Evolutionary conservation across 2,113 vertebrate species (phyloP).

Genomic region (Cephalophus harveyi): DNA sequence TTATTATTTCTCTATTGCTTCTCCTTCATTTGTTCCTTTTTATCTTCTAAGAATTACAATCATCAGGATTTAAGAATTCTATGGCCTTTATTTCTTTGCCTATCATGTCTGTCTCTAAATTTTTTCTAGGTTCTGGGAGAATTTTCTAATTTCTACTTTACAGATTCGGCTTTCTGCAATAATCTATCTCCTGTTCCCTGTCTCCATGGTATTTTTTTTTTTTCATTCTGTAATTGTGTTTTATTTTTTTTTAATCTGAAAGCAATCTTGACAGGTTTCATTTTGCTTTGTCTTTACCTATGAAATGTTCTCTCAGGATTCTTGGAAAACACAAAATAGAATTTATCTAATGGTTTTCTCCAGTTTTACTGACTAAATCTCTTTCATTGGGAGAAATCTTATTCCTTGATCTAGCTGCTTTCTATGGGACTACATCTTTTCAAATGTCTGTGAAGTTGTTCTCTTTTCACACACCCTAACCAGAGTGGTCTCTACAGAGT

Average conservation of each 20-base stretch:
- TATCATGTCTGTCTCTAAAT: background rate
- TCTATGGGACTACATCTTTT: background rate
- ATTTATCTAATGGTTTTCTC: background rate
- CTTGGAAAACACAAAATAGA: background rate
- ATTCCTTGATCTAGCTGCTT: background rate
- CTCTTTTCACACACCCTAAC: background rate
- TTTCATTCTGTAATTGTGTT: background rate
- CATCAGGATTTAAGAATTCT: background rate
- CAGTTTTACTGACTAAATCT: background rate
- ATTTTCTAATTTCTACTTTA: background rate
- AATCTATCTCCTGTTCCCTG: background rate
- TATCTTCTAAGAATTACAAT: background rate
- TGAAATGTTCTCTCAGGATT: background rate
- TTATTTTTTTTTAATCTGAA: background rate
- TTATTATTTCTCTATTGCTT: conserved; percentile 33
- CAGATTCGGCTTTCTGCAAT: background rate
- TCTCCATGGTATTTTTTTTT: background rate
- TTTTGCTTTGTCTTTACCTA: background rate
- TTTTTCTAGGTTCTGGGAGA: background rate
- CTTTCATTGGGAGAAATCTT: background rate
- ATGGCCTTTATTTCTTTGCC: background rate
- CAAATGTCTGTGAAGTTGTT: background rate
- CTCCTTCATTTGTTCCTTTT: conserved; percentile 47
- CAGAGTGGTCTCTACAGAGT: background rate
- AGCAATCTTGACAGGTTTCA: background rate